phyloP scores from a whole-genome alignment of 2,113 vertebrate genomes.

The Scomber japonicus region DNA sequence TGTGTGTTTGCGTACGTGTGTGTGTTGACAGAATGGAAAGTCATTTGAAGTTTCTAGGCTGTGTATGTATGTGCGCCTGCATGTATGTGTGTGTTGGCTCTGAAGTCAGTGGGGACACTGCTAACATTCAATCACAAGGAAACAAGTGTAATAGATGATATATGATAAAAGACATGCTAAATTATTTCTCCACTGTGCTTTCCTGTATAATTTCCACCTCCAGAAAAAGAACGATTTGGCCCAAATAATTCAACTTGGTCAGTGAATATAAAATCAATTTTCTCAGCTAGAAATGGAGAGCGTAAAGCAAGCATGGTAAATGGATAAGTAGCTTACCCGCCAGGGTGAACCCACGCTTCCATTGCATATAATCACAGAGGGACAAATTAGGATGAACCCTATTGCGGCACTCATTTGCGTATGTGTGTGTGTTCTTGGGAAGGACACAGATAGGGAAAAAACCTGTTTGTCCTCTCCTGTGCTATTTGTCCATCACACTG shows the following conservation, averaged over 20 bases:
- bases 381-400: constrained; percentile 60
- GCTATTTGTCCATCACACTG: constrained; percentile 49
- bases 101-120: constrained; percentile 2
- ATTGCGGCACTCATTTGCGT: constrained; percentile 38
- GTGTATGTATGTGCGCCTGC: not conserved
- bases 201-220: constrained; percentile 10
- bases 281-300: constrained; percentile 39
- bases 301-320: constrained; percentile 69
- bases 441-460: constrained; percentile 26
- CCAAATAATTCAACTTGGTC: constrained; percentile 56
- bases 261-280: constrained; percentile 72
- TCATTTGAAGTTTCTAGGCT: constrained; percentile 36
- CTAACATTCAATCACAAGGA: constrained; percentile 22
- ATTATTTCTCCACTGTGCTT: constrained; percentile 8
- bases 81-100: not conserved
- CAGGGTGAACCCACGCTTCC: constrained; percentile 58
- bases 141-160: not conserved
- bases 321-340: constrained; percentile 77
- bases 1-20: constrained; percentile 26
- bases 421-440: constrained; percentile 20
- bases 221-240: constrained; percentile 30
- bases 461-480: constrained; percentile 47
- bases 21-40: constrained; percentile 35
- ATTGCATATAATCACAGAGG: constrained; percentile 37
- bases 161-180: not conserved